These are phyloP conservation scores for Megalops cyprinoides DNA, from an alignment of 2,797 vertebrate species.

Conservation along the genomic window DNA sequence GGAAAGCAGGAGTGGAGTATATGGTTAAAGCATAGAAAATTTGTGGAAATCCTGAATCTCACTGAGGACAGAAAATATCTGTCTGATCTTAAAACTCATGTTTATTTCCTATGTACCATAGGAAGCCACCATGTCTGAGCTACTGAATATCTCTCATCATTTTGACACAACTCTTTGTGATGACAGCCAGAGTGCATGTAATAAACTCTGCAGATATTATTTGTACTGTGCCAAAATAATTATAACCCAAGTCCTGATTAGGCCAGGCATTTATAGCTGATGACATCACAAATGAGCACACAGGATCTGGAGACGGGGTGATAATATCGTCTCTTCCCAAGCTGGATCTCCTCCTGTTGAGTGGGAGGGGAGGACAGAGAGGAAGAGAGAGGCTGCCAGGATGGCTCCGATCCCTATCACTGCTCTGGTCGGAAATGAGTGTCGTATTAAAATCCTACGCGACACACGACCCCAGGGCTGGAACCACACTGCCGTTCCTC, in stretches of 20 bases:
- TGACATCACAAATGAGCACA: constrained; percentile 14
- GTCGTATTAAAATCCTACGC: constrained; percentile 51
- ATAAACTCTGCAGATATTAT: neutral
- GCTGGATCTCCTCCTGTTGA: constrained; percentile 2
- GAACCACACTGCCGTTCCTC: constrained; percentile 31
- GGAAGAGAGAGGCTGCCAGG: neutral
- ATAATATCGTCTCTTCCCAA: neutral
- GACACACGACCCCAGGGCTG: constrained; percentile 48
- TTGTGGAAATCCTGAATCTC: neutral
- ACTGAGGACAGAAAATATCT: neutral
- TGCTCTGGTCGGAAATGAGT: constrained; percentile 52
- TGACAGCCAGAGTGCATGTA: neutral
- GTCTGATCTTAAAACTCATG: neutral
- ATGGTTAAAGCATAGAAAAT: neutral
- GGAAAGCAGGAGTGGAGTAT: neutral
- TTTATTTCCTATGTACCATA: too few relatives aligned
- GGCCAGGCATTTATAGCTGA: neutral
- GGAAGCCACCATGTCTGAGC: too few relatives aligned
- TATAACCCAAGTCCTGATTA: neutral
- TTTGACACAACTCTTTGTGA: too few relatives aligned
- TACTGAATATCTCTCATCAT: neutral
- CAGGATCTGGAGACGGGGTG: constrained; percentile 16
- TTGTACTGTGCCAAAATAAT: neutral
- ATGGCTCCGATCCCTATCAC: constrained; percentile 50
- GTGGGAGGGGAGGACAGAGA: neutral